A percentile compares a stretch with the other conserved stretches of the same genome.
These are phyloP conservation scores for Ectemnius lituratus DNA, from an alignment of 2,888 invertebrate genomes.

Conservation along the genomic window DNA sequence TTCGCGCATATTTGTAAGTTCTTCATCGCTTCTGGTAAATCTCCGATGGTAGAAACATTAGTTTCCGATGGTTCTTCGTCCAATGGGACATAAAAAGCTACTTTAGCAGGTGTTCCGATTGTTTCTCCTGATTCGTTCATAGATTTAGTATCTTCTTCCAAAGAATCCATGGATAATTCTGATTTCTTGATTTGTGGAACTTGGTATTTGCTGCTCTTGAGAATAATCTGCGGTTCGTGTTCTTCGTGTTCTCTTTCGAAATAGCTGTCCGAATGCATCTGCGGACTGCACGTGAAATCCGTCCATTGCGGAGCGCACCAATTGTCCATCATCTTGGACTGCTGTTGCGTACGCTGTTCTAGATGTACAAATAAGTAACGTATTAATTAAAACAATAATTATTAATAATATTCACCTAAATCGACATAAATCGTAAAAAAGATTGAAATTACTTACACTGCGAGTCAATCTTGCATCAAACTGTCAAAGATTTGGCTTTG, in stretches of 20 bases:
- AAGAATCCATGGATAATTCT: neutral
- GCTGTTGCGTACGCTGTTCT: too few relatives aligned
- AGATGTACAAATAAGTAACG: too few relatives aligned
- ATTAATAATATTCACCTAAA: too few relatives aligned
- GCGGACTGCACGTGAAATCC: conserved; percentile 65
- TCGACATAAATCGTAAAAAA: too few relatives aligned
- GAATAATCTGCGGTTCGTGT: conserved; percentile 20
- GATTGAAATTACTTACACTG: too few relatives aligned
- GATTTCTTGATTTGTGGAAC: neutral
- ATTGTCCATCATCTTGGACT: conserved; percentile 51
- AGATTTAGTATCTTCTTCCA: neutral
- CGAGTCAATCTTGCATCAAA: too few relatives aligned
- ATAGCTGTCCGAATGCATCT: conserved; percentile 55
- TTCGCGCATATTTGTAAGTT: neutral
- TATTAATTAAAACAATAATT: too few relatives aligned
- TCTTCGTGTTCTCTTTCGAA: conserved; percentile 57
- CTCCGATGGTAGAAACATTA: neutral
- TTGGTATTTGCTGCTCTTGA: neutral
- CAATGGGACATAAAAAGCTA: neutral
- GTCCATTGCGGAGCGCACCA: conserved; percentile 69
- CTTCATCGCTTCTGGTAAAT: neutral
- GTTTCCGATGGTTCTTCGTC: neutral
- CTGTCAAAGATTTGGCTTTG: too few relatives aligned
- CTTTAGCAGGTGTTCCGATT: neutral
- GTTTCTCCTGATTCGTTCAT: neutral